Base-by-base conservation (phyloP, 1,140 invertebrate species). In the Campoletis sonorensis region DNA sequence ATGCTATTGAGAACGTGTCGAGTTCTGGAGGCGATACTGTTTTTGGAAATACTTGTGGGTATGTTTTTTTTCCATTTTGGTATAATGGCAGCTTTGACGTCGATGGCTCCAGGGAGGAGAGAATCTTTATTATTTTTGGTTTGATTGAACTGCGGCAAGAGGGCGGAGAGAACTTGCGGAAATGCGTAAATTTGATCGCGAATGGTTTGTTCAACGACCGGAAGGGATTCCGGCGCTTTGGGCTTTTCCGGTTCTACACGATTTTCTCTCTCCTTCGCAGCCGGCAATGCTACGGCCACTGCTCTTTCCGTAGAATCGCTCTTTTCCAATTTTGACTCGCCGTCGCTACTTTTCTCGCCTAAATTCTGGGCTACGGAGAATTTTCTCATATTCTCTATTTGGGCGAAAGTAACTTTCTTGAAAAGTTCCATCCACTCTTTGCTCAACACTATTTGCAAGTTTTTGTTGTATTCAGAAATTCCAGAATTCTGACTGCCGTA, bases 1-100 rank as follows among this genome's bases (percentile, higher is more conserved):
- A 97, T 92, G 23, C 94, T 94, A 18, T 93, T 93, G 79, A 96
- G 93, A 49, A 97, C 92, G 84, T 95, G 94, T 77, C 92, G 93
- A 11, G 95, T 96, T 84, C 95, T 93, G 1, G 94, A 94, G 58
- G 93, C 89, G 79, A 96, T 94, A 73, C 93, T 93, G 70, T 93
- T 92, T 92, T 95, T 92, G 0, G 92, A 92, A 79, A 93, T 79
- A 85, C 77, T 89, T 26, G 37, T 81, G 23, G 88, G 84, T 27
- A 90, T 76, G 83, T 90, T 90, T 26, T 84, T 85, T 73, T 92
- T 92, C 92, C 92, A 93, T 49, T 91, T 93, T 64, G 91, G 91
- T 33, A 85, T 73, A 7, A 85, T 58, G 1, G 30, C 13, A 18
- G 1, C 11, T 70, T 70, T 70, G 67, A 33, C 2, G 23, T 13